phyloP scores from a whole-genome alignment of 2,797 vertebrate genomes.

The Onychomys leucogaster region DNA sequence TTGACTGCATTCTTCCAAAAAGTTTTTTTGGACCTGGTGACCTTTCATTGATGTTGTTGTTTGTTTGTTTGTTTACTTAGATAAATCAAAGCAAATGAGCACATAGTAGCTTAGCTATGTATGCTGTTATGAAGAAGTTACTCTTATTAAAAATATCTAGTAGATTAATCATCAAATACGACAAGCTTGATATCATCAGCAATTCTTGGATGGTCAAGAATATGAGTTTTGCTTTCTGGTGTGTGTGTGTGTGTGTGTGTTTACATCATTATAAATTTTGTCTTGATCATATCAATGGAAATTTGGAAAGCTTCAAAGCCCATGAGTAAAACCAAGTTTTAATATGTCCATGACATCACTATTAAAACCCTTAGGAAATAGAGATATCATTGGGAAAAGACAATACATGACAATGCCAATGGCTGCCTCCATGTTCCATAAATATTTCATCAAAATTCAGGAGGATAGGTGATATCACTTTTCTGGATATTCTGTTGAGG shows the following conservation, averaged over 20 bases:
- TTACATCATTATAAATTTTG: neutral
- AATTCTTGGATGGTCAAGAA: neutral
- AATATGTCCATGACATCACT: neutral
- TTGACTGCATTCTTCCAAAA: neutral
- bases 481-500: neutral
- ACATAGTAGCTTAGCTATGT: neutral
- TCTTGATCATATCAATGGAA: neutral
- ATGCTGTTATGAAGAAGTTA: neutral
- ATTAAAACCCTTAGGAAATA: neutral
- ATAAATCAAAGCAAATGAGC: constrained; percentile 26
- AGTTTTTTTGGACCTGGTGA: neutral
- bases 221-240: neutral
- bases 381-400: neutral
- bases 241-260: rapidly evolving
- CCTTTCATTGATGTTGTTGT: neutral
- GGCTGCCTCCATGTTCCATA: neutral
- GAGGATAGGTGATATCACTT: too few relatives aligned
- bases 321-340: neutral
- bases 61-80: neutral
- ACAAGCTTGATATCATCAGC: neutral
- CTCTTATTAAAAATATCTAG: neutral
- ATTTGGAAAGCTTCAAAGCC: neutral
- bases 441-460: neutral
- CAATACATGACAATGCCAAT: neutral
- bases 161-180: neutral